Percentiles rank a stretch among this genome's conserved stretches.
Conservation (phyloP, 1,140 invertebrate species). For the Musca domestica region DNA sequence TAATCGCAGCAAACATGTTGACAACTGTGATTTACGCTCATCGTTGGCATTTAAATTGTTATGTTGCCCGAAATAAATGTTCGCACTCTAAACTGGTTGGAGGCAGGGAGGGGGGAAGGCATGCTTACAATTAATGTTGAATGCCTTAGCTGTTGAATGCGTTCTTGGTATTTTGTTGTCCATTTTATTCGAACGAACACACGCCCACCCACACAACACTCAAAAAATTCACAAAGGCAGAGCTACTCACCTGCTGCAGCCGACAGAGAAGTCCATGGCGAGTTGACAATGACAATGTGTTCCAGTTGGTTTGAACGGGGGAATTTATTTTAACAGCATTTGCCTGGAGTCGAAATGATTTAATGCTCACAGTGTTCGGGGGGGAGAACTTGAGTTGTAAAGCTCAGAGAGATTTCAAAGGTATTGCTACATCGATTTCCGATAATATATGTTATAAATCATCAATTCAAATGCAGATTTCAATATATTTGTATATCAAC, state of each 20-base stretch:
- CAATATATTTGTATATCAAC: too few species aligned
- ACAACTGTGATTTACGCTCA: slow-evolving; percentile 21
- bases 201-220: background rate
- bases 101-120: too few species aligned
- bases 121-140: slow-evolving; percentile 10
- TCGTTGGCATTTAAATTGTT: slow-evolving; percentile 21
- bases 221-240: background rate
- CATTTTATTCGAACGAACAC: background rate
- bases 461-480: too few species aligned
- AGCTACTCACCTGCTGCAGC: background rate
- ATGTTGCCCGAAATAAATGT: slow-evolving; percentile 20
- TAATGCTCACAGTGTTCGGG: too few species aligned
- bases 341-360: background rate
- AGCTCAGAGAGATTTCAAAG: too few species aligned
- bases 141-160: slow-evolving; percentile 3
- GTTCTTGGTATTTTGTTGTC: slow-evolving; percentile 1
- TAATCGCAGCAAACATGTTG: slow-evolving; percentile 19
- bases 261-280: too few species aligned
- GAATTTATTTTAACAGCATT: slow-evolving; percentile 8
- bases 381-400: too few species aligned
- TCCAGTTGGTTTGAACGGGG: slow-evolving; percentile 7
- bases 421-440: too few species aligned
- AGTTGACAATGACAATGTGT: slow-evolving; percentile 7
- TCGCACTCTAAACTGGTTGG: slow-evolving; percentile 13
- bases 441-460: too few species aligned